Conservation (phyloP, 2,888 invertebrate genomes). For the Lampropteryx suffumata region DNA sequence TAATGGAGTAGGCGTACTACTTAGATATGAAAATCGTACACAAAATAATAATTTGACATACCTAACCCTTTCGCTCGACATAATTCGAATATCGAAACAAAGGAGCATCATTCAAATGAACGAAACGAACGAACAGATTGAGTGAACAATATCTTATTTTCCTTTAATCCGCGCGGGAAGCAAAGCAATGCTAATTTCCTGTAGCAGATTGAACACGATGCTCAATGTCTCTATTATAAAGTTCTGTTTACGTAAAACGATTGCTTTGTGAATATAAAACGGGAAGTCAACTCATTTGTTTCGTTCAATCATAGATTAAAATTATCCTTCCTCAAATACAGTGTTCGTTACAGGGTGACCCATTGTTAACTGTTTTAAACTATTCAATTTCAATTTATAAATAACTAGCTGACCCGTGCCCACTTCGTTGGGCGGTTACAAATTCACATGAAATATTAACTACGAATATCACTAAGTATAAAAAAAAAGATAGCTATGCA, state of each 20-base stretch:
- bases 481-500: too few species aligned
- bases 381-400: too few species aligned
- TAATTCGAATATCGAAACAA: constrained; percentile 64
- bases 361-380: too few species aligned
- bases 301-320: constrained; percentile 30
- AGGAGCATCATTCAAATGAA: constrained; percentile 68
- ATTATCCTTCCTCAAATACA: constrained; percentile 12
- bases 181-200: constrained; percentile 79
- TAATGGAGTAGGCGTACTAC: too few species aligned
- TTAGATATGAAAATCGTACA: too few species aligned
- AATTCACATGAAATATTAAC: too few species aligned
- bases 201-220: constrained; percentile 69
- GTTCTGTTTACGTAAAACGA: constrained; percentile 58
- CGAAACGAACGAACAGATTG: constrained; percentile 70
- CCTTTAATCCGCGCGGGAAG: constrained; percentile 76
- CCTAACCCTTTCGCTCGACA: constrained; percentile 36
- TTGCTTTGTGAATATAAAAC: constrained; percentile 54
- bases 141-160: constrained; percentile 81
- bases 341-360: too few species aligned
- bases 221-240: constrained; percentile 62
- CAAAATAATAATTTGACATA: too few species aligned
- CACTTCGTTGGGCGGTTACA: too few species aligned
- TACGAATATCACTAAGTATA: too few species aligned
- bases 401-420: too few species aligned
- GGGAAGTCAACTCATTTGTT: constrained; percentile 37